Evolutionary conservation across 2,888 invertebrate species (phyloP), one percentile per base, ranked within the genome.

Genomic region (Gasteruption jaculator): DNA sequence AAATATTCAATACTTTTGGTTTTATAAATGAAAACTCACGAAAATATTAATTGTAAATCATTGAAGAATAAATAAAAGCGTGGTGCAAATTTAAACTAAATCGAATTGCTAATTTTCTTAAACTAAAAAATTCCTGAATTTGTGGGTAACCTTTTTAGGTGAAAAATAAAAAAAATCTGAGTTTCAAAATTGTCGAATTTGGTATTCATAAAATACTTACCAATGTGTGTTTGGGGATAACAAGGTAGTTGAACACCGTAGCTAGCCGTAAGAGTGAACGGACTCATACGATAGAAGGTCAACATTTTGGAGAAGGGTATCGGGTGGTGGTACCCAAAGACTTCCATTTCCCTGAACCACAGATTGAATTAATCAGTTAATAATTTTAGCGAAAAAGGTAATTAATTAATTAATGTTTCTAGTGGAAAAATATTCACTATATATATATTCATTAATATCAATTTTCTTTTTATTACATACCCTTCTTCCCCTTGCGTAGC

Each of bases 241-340:
- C 51, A 48, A 19, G 89, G 86, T 50, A 88, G 79, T 56, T 75
- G 76, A 44, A 82, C 79, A 12, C 81, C 77, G 71, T 99, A 99
- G 60, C 81, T 82, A 5, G 94, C 93, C 47, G 85, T 83, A 54
- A 99, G 78, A 48, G 81, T 76, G 71, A 99, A 96, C 4, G 93
- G 86, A 60, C 87, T 91, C 58, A 84, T 85, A 53, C 92, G 82
- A 72, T 87, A 90, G 72, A 99, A 88, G 0, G 96, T 93, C 52
- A 99, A 74, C 80, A 95, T 83, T 71, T 94, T 94, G 10, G 93
- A 89, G 72, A 91, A 94, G 10, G 99, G 99, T 38, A 92, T 83
- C 5, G 84, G 74, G 71, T 97, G 95, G 73, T 90, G 90, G 39
- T 82, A 77, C 1, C 87, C 86, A 72, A 96, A 99, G 20, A 92